Conservation (phyloP, 2,113 vertebrate genomes). For the Microtus montanus region DNA sequence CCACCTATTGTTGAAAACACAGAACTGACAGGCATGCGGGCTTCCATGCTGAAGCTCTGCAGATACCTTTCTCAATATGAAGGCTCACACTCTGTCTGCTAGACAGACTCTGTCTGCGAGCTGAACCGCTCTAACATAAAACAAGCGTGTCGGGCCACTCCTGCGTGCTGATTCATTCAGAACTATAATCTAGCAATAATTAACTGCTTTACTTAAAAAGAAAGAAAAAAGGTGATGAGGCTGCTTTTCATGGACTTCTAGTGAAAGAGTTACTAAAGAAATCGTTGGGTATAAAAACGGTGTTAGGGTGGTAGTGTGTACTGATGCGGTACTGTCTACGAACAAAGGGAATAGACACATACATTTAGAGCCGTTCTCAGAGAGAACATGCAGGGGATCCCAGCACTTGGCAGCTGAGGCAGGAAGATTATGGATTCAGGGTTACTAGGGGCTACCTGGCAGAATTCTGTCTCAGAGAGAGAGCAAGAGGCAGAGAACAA, state of each 20-base stretch:
- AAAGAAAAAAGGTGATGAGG: neutral
- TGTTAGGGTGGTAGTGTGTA: neutral
- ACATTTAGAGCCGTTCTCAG: neutral
- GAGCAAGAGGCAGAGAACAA: neutral
- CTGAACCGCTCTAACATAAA: neutral
- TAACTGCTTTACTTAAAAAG: neutral
- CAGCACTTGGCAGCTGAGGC: neutral
- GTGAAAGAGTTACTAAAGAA: constrained; percentile 19
- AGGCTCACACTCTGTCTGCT: constrained; percentile 4
- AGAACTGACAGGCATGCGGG: constrained; percentile 72
- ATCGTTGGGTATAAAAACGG: neutral
- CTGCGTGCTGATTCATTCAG: neutral
- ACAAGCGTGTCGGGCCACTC: neutral
- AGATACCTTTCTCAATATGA: neutral
- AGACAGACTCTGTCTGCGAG: neutral
- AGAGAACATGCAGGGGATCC: neutral
- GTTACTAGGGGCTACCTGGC: neutral
- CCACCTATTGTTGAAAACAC: constrained; percentile 83
- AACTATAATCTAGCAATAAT: neutral
- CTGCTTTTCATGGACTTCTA: neutral
- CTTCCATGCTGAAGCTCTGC: neutral
- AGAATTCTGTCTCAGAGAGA: neutral
- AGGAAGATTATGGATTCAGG: neutral
- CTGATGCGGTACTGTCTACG: neutral
- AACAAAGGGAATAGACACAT: neutral